These are phyloP conservation scores for Eulemur rufifrons DNA, from an alignment of 2,113 vertebrate species.

Conservation along the genomic window DNA sequence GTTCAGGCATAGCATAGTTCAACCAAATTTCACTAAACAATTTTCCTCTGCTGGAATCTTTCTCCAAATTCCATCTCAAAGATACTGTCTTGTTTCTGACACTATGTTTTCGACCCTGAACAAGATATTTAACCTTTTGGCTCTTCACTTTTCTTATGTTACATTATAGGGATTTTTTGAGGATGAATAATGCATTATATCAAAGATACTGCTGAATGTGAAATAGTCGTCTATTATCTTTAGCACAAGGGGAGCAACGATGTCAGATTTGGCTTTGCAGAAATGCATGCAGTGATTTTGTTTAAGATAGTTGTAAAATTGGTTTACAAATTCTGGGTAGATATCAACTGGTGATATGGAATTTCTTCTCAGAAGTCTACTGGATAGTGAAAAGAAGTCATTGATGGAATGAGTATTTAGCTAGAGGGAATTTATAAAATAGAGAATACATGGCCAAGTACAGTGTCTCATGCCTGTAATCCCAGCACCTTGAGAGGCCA, in stretches of 20 bases:
- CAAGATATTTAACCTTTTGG: slow-evolving; percentile 54
- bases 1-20: not conserved
- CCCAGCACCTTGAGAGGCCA: too few relatives aligned
- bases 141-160: slow-evolving; percentile 32
- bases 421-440: slow-evolving; percentile 34
- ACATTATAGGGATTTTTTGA: not conserved
- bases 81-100: slow-evolving; percentile 4
- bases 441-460: not conserved
- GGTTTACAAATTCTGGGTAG: not conserved
- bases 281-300: slow-evolving; percentile 11
- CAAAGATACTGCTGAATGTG: slow-evolving; percentile 32
- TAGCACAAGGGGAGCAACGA: not conserved
- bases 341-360: not conserved
- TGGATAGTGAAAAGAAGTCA: slow-evolving; percentile 41
- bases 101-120: slow-evolving; percentile 4
- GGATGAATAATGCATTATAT: slow-evolving; percentile 44
- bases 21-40: slow-evolving; percentile 2
- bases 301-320: slow-evolving; percentile 46
- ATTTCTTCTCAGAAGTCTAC: slow-evolving; percentile 2
- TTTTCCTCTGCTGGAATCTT: slow-evolving; percentile 13
- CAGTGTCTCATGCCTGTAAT: too few relatives aligned
- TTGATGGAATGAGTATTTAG: slow-evolving; percentile 4
- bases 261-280: slow-evolving; percentile 20
- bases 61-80: slow-evolving; percentile 43
- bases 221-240: not conserved